Percentiles rank a stretch among this genome's conserved stretches.
Evolutionary conservation across 2,888 invertebrate genomes (phyloP).

Genomic region (Agriopis aurantiaria): DNA sequence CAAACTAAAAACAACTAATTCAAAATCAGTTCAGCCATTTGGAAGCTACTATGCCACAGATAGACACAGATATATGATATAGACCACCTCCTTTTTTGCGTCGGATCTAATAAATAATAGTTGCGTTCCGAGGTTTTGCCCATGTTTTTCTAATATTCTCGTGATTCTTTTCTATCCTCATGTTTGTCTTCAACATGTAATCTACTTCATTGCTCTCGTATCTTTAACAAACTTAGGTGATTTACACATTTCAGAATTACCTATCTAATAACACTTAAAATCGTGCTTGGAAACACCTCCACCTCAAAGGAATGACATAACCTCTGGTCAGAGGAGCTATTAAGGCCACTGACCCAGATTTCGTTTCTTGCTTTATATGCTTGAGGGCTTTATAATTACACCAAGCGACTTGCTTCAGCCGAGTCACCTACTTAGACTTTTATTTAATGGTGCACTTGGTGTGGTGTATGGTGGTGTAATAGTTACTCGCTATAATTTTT

Average conservation of each 20-base stretch:
- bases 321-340: constrained; percentile 11
- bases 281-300: not conserved
- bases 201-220: too few species aligned
- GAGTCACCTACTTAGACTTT: not conserved
- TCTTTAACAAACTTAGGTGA: not conserved
- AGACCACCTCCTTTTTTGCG: too few species aligned
- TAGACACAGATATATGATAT: too few species aligned
- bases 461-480: not conserved
- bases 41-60: too few species aligned
- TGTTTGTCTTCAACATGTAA: too few species aligned
- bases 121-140: too few species aligned
- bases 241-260: constrained; percentile 4
- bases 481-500: not conserved
- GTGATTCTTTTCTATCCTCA: too few species aligned
- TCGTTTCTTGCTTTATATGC: constrained; percentile 15
- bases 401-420: constrained; percentile 6
- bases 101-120: too few species aligned
- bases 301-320: constrained; percentile 21
- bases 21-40: too few species aligned
- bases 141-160: too few species aligned
- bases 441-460: not conserved
- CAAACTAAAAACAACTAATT: too few species aligned
- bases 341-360: constrained; percentile 22
- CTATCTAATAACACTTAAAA: not conserved
- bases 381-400: constrained; percentile 23